Conservation (phyloP, 2,888 invertebrate species). For the Lamellibrachia columna region DNA sequence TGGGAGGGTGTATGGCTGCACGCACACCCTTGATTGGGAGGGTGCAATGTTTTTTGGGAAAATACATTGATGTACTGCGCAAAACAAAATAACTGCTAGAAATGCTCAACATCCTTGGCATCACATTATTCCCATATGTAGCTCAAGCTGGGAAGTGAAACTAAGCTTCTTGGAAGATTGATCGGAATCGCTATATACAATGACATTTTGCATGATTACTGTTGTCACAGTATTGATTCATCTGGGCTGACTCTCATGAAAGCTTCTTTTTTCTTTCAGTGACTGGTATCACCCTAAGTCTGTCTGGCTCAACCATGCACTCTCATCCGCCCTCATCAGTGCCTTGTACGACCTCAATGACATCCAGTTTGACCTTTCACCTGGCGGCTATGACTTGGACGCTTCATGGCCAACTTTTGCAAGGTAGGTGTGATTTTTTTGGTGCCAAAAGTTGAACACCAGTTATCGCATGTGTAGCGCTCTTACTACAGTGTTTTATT, state of each 20-base stretch:
- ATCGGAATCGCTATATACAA: too few relatives aligned
- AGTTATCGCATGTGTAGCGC: neutral
- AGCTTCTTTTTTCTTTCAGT: constrained; percentile 45
- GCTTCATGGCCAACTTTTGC: constrained; percentile 67
- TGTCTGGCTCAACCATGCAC: constrained; percentile 55
- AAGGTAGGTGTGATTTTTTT: constrained; percentile 52
- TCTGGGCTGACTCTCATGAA: neutral
- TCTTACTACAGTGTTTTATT: neutral
- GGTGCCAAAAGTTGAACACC: neutral
- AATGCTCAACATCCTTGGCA: too few relatives aligned
- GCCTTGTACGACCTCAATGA: constrained; percentile 66
- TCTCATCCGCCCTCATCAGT: constrained; percentile 56
- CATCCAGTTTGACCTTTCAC: constrained; percentile 66
- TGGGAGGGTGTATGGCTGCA: neutral
- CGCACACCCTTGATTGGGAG: neutral
- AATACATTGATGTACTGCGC: neutral
- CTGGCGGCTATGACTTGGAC: constrained; percentile 66
- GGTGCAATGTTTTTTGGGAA: neutral
- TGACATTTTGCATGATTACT: too few relatives aligned
- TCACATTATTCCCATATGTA: too few relatives aligned
- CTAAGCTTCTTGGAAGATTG: too few relatives aligned
- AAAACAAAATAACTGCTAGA: too few relatives aligned
- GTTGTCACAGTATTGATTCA: neutral
- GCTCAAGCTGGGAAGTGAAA: too few relatives aligned
- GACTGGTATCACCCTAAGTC: constrained; percentile 63